Evolutionary conservation across 2,888 invertebrate species (phyloP).

Genomic region (Cinara cedri): DNA sequence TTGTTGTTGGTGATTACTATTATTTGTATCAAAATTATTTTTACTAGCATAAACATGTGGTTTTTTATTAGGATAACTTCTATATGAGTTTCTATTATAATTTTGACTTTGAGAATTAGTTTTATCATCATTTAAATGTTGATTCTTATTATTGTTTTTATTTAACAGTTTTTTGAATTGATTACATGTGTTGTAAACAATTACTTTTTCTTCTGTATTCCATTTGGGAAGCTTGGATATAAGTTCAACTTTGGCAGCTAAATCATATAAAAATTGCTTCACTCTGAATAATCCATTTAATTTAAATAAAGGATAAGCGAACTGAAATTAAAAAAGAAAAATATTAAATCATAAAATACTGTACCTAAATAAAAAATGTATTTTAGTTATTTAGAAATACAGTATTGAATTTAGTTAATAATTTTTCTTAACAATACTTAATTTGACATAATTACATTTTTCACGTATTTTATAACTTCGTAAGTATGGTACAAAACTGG

Average conservation of each 20-base stretch:
- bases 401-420: background rate
- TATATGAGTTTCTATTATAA: background rate
- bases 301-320: constrained; percentile 4
- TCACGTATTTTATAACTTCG: too few relatives aligned
- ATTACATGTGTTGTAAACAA: background rate
- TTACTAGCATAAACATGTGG: background rate
- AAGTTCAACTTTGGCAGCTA: background rate
- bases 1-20: background rate
- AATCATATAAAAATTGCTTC: constrained; percentile 13
- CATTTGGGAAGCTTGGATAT: background rate
- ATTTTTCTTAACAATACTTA: too few relatives aligned
- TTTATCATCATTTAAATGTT: background rate
- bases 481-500: too few relatives aligned
- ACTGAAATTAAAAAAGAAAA: constrained; percentile 29
- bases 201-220: constrained; percentile 10
- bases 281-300: background rate
- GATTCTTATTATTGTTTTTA: background rate
- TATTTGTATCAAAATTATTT: background rate
- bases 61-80: background rate
- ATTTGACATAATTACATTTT: too few relatives aligned
- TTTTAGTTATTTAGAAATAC: background rate
- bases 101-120: background rate
- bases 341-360: background rate
- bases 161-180: constrained; percentile 2
- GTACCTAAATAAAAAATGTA: background rate